Conservation (phyloP, 2,113 vertebrate species). For the Oryzias woworae region DNA sequence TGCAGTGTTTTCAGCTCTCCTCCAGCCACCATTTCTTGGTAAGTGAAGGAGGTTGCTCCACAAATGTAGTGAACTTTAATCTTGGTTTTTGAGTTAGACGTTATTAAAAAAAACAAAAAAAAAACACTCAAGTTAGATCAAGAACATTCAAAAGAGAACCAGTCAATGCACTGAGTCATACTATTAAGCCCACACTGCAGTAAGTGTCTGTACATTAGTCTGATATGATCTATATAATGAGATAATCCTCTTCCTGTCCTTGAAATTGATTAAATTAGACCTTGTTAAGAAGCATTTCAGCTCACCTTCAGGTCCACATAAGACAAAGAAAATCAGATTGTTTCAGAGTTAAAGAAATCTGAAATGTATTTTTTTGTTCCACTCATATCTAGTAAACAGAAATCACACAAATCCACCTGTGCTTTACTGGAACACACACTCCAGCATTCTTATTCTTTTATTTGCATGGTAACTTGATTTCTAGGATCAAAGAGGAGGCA, state of each 20-base stretch:
- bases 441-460: not conserved
- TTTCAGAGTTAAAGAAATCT: not conserved
- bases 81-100: not conserved
- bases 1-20: constrained; percentile 90
- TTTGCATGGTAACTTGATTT: not conserved
- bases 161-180: constrained; percentile 19
- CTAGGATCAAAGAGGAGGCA: constrained; percentile 81
- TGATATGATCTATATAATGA: constrained; percentile 41
- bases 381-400: not conserved
- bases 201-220: constrained; percentile 35
- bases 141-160: constrained; percentile 6
- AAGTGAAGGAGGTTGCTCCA: not conserved
- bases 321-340: constrained; percentile 24
- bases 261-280: constrained; percentile 37
- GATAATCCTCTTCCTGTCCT: constrained; percentile 39
- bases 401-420: not conserved
- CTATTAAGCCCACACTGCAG: constrained; percentile 35
- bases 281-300: constrained; percentile 9
- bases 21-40: constrained; percentile 84
- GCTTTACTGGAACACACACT: not conserved
- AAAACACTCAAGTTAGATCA: not conserved
- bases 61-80: not conserved
- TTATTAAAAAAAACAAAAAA: constrained; percentile 1
- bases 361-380: not conserved
- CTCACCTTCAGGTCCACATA: constrained; percentile 19